Evolutionary conservation across 2,888 invertebrate genomes (phyloP), one percentile per base, ranked within the genome.

Genomic region (Melanophora roralis): DNA sequence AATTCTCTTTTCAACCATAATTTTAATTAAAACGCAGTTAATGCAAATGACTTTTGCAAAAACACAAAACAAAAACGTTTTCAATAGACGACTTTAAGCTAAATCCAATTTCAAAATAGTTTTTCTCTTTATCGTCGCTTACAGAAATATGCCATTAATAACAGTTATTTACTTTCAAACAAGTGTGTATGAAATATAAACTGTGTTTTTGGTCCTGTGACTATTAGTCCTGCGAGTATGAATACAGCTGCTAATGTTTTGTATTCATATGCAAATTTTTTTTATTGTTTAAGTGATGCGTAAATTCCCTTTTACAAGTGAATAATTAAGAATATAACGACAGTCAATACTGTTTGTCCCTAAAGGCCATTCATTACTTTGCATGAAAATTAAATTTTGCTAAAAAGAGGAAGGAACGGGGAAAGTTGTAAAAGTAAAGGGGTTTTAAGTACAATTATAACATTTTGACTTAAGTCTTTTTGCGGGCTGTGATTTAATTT

Each of bases 181-280:
- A n/a, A 57, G 32, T 53, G 11, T 14, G 27, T n/a, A 1, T 49
- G 8, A 49, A 49, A 27, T 27, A 8, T 27, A 49, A 49, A 27
- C 3, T 27, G 27, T 27, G 6, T 6, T 47, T 47, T 47, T 19
- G 4, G 8, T 45, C 7, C 8, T 6, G 23, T 12, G 3, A 21
- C 2, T 49, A 49, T 23, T n/a, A n/a, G n/a, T n/a, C n/a, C n/a
- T n/a, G n/a, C n/a, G 21, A 57, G 12, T 36, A 6, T 0, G 11
- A 14, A 21, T 7, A 68, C 34, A 34, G 34, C 21, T 47, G 49
- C 40, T 67, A 16, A 53, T 34, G 38, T 45, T 32, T 36, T 16
- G 53, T 51, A 45, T 75, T 68, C 40, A 49, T 76, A 71, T 76
- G 76, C 40, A 76, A 71, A 76, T 76, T 69, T 71, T 55, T 6